A percentile compares a stretch with the other conserved stretches of the same genome.
Conservation (phyloP, 64 coral and sea anemone genomes). For the Montipora efflorescens region DNA sequence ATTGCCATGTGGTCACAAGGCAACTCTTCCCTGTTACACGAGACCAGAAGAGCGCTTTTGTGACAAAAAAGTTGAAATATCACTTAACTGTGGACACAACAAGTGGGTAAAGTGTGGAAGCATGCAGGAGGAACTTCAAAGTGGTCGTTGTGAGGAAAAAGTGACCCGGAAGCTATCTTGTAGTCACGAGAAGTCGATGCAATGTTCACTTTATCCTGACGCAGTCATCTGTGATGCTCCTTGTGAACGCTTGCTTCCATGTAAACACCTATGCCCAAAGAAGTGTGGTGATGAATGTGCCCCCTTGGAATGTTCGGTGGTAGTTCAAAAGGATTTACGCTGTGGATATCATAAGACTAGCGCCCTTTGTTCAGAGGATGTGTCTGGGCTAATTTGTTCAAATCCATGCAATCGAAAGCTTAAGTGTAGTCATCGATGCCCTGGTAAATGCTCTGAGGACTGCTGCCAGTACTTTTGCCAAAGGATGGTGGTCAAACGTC, state of each 20-base stretch:
- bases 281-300: constrained; percentile 64
- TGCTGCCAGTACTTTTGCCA: not conserved
- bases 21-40: constrained; percentile 6
- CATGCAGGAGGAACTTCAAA: not conserved
- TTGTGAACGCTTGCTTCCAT: constrained; percentile 56
- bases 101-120: not conserved
- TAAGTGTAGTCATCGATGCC: constrained; percentile 30
- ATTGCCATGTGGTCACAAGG: constrained; percentile 32
- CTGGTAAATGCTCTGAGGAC: constrained; percentile 39
- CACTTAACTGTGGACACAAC: constrained; percentile 2
- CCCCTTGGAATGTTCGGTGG: constrained; percentile 2
- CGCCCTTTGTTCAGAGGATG: constrained; percentile 11
- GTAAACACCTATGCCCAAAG: constrained; percentile 52
- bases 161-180: constrained; percentile 47
- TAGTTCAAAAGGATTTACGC: not conserved
- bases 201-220: not conserved
- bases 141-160: not conserved
- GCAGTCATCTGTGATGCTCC: constrained; percentile 37
- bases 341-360: constrained; percentile 23
- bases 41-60: not conserved
- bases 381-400: constrained; percentile 16
- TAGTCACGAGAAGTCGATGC: constrained; percentile 41
- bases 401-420: not conserved
- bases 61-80: not conserved
- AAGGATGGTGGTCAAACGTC: not conserved